Evolutionary conservation across 1,140 invertebrate genomes (phyloP), one percentile per base, ranked within the genome.

Genomic region (Diploscapter pachys): DNA sequence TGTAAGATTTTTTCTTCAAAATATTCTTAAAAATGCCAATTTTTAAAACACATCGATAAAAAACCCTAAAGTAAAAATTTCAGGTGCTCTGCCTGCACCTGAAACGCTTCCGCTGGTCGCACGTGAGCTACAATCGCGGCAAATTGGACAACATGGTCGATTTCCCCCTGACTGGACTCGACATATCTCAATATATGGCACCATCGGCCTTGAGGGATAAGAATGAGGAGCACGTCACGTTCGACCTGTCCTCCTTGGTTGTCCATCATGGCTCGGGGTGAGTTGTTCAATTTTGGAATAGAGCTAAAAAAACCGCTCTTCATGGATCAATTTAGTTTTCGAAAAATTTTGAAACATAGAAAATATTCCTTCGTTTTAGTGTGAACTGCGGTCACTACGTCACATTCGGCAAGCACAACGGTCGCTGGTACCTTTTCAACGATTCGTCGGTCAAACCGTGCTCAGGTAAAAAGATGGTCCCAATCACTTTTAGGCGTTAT

Each of bases 261-360:
- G 70, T 76, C n/a, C 75, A 76, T 55, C 52, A 75, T 54, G 75
- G 75, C 52, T 70, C 57, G 48, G 67, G 75, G 75, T 76, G 50
- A 64, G 69, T 48, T 31, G 31, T 49, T 73, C 62, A 9, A 0
- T 67, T 31, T 31, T 31, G 31, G 31, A 31, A 31, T 31, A 31
- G 31, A 31, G 31, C 31, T 31, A 31, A 31, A 31, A 31, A 31
- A 31, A 31, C 0, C 31, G 31, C n/a, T 31, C 31, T 31, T 31
- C 31, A 31, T 31, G 1, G 1, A 31, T 31, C 31, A 31, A 1
- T 31, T 31, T 31, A 31, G 1, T 31, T 31, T 0, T 31, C 31
- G 1, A 31, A 31, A 31, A 31, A 31, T 31, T 11, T 52, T 31
- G 4, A 71, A 54, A 53, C 57, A 11, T 31, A 31, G 31, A 0